Conservation (phyloP, 2,797 vertebrate genomes). For the Scyliorhinus canicula region DNA sequence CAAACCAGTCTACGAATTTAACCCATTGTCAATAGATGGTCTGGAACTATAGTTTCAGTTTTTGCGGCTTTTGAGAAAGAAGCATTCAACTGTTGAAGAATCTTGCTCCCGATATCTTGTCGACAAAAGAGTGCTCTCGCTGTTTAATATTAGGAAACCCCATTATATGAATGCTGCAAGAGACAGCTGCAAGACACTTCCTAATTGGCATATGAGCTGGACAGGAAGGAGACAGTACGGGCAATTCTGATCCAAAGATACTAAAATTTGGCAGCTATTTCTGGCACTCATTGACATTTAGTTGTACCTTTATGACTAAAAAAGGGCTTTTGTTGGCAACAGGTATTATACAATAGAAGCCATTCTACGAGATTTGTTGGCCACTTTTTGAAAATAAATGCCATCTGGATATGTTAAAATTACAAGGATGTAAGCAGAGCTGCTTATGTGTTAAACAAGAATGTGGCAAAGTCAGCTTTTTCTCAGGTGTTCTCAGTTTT, state of each 20-base stretch:
- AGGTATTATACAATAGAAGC: not conserved
- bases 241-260: not conserved
- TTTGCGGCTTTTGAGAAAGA: not conserved
- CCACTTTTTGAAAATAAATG: not conserved
- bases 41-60: not conserved
- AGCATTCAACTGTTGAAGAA: not conserved
- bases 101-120: not conserved
- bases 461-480: not conserved
- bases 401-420: not conserved
- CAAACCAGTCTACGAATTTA: not conserved
- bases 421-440: not conserved
- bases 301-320: not conserved
- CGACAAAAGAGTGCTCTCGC: not conserved
- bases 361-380: not conserved
- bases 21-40: not conserved
- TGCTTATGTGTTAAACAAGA: not conserved
- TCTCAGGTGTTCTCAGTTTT: not conserved
- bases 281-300: not conserved
- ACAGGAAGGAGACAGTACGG: not conserved
- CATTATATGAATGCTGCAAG: not conserved
- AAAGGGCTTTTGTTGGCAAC: not conserved
- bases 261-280: not conserved
- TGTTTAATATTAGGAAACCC: not conserved
- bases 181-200: not conserved
- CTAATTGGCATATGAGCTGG: not conserved